A percentile compares a stretch with the other conserved stretches of the same genome.
Conservation (phyloP, 2,797 vertebrate genomes). For the Potorous gilbertii region DNA sequence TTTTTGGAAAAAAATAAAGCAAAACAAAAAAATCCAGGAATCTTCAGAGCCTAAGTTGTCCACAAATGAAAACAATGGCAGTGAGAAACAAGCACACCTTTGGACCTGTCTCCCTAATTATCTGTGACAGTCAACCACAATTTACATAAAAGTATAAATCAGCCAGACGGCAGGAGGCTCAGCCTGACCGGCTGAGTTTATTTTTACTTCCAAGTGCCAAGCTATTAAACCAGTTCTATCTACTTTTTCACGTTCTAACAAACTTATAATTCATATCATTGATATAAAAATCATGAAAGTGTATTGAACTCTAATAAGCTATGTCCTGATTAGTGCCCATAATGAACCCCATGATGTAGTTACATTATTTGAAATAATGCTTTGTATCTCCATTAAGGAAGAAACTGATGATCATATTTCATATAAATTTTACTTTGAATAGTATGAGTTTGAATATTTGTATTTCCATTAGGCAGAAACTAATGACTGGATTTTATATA, state of each 20-base stretch:
- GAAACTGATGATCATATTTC: not conserved
- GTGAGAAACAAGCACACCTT: not conserved
- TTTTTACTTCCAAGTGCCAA: not conserved
- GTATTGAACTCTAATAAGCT: not conserved
- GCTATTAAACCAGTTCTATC: not conserved
- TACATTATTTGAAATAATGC: not conserved
- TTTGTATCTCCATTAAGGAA: not conserved
- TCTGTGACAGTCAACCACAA: not conserved
- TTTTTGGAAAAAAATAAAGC: not conserved
- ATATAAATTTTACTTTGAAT: not conserved
- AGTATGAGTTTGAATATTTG: not conserved
- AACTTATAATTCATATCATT: not conserved
- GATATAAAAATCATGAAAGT: not conserved
- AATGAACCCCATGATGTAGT: not conserved
- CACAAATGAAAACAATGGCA: not conserved
- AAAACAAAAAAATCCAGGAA: not conserved
- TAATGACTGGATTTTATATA: not conserved
- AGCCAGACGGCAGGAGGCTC: not conserved
- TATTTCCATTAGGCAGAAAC: not conserved
- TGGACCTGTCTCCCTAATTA: not conserved
- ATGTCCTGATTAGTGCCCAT: not conserved
- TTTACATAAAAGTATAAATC: not conserved
- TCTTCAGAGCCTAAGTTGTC: not conserved
- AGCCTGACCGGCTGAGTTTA: not conserved
- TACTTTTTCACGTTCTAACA: not conserved